phyloP scores from a whole-genome alignment of 2,113 vertebrate species.

The Periophthalmodon schlosseri region DNA sequence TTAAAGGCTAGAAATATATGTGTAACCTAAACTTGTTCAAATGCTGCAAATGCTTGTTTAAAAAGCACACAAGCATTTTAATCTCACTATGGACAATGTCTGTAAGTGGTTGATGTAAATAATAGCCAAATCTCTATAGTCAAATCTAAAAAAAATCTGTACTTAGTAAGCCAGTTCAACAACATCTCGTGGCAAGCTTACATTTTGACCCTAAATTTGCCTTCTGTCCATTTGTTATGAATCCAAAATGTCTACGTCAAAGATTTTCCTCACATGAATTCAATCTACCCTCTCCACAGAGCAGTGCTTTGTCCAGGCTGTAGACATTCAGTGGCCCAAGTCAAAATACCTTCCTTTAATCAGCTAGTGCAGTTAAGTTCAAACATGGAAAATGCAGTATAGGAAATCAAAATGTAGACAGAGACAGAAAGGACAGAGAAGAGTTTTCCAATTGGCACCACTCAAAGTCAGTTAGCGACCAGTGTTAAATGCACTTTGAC shows the following conservation, averaged over 20 bases:
- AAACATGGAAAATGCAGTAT: slow-evolving; percentile 24
- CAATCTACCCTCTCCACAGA: background rate
- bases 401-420: slow-evolving; percentile 27
- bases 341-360: slow-evolving; percentile 21
- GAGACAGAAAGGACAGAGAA: slow-evolving; percentile 11
- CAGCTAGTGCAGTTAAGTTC: slow-evolving; percentile 3
- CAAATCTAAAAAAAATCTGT: too few species aligned
- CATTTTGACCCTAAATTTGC: background rate
- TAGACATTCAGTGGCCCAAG: slow-evolving; percentile 9
- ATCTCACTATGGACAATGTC: too few species aligned
- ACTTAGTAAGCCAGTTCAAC: background rate
- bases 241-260: background rate
- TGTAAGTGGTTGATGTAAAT: too few species aligned
- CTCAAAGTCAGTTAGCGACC: slow-evolving; percentile 25
- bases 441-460: slow-evolving; percentile 28
- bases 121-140: too few species aligned
- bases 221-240: background rate
- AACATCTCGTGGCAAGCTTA: too few species aligned
- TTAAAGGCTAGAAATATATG: background rate
- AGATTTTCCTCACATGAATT: background rate
- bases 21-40: background rate
- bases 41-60: too few species aligned
- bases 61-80: too few species aligned
- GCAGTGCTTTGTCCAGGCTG: slow-evolving; percentile 1
- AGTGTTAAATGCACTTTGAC: slow-evolving; percentile 49